phyloP scores from a whole-genome alignment of 2,888 invertebrate genomes.

The Sphaerophoria rueppellii region DNA sequence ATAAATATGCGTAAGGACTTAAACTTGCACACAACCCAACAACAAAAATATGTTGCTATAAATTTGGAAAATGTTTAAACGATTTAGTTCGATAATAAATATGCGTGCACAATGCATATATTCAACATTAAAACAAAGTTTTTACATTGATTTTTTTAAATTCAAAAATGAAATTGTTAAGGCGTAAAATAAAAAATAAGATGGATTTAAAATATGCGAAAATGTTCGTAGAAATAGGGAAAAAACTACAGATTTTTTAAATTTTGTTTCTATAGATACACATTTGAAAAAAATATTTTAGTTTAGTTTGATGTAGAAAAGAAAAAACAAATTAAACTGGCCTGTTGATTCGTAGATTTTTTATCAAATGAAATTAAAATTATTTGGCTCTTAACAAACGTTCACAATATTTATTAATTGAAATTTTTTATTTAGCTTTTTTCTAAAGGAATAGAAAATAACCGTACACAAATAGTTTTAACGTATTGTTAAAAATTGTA shows the following conservation, averaged over 20 bases:
- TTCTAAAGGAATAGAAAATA: no score
- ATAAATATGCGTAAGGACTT: slow-evolving; percentile 26
- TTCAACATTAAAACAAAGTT: no score
- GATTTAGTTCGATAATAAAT: no score
- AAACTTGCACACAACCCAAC: slow-evolving; percentile 67
- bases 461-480: neutral
- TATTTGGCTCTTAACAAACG: neutral
- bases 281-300: no score
- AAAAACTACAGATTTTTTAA: no score
- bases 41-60: slow-evolving; percentile 23
- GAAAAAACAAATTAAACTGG: neutral
- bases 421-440: neutral
- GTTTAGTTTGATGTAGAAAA: neutral
- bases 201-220: no score
- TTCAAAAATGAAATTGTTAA: no score
- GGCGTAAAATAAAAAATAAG: no score
- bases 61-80: no score
- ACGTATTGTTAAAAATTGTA: neutral
- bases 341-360: neutral
- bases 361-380: neutral
- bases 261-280: no score
- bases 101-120: no score
- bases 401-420: neutral
- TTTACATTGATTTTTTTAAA: neutral
- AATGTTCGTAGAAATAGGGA: no score